These are phyloP conservation scores for Misgurnus mizolepis DNA, from an alignment of 2,113 vertebrate species.

Conservation along the genomic window DNA sequence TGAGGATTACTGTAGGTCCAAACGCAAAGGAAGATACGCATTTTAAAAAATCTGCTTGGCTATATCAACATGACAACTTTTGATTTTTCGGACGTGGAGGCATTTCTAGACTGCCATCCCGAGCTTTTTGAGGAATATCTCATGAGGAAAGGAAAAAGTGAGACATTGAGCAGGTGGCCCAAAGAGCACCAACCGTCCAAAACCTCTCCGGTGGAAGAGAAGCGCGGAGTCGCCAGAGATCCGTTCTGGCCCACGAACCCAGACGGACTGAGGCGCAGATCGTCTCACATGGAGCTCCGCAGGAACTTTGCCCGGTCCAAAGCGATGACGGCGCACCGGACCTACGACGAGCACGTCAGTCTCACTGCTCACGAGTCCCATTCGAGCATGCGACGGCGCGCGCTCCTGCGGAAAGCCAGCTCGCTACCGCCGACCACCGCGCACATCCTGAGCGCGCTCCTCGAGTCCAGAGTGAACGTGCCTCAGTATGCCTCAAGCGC, in stretches of 20 bases:
- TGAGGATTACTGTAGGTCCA: not conserved
- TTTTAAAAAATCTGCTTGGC: conserved; percentile 23
- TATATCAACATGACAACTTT: conserved; percentile 68
- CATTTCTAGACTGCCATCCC: conserved; percentile 78
- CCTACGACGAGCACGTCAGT: conserved; percentile 76
- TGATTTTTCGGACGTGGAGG: conserved; percentile 78
- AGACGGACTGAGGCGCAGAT: conserved; percentile 71
- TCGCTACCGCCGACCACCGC: conserved; percentile 77
- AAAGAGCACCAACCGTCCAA: conserved; percentile 69
- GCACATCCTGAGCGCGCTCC: conserved; percentile 78
- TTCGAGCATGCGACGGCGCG: conserved; percentile 75
- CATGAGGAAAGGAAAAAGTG: conserved; percentile 72
- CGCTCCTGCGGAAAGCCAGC: conserved; percentile 80
- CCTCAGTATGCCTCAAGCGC: conserved; percentile 78
- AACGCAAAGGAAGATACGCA: not conserved
- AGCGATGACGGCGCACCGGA: conserved; percentile 72
- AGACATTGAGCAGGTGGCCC: conserved; percentile 73
- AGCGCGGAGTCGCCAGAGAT: conserved; percentile 60
- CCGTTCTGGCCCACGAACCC: conserved; percentile 65
- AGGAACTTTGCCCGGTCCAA: conserved; percentile 78
- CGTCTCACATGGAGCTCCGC: conserved; percentile 78
- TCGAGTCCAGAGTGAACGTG: conserved; percentile 77
- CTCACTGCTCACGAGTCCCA: conserved; percentile 70
- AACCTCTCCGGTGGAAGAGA: conserved; percentile 63
- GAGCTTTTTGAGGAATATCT: conserved; percentile 79